A percentile compares a stretch with the other conserved stretches of the same genome.
Evolutionary conservation across 1,140 invertebrate species (phyloP).

Genomic region (Teleopsis dalmanni): DNA sequence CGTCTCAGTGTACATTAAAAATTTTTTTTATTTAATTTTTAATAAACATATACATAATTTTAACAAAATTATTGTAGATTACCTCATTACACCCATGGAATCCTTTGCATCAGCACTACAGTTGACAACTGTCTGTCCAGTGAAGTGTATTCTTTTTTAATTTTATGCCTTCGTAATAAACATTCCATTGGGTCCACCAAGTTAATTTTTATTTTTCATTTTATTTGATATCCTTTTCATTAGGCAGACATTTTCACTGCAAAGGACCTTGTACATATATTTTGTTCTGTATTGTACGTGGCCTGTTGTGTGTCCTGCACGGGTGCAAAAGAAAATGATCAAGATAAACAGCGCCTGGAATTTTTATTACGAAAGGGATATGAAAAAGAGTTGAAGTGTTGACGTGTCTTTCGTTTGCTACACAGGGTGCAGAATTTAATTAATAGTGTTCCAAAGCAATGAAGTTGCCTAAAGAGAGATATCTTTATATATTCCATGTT

Average conservation of each 20-base stretch:
- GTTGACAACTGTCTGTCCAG: background rate
- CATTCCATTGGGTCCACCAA: slow-evolving; percentile 14
- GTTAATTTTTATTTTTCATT: slow-evolving; percentile 9
- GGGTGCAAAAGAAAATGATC: slow-evolving; percentile 10
- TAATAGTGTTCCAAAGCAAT: too few species aligned
- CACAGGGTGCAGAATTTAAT: too few species aligned
- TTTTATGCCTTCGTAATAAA: slow-evolving; percentile 10
- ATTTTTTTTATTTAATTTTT: too few species aligned
- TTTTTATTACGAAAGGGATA: slow-evolving; percentile 15
- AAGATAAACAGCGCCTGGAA: slow-evolving; percentile 13
- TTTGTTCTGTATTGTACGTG: background rate
- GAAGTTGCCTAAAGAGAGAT: too few species aligned
- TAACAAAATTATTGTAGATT: background rate
- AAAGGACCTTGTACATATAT: background rate
- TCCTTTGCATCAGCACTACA: background rate
- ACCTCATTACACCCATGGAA: background rate
- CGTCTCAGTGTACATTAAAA: too few species aligned
- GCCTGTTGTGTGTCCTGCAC: background rate
- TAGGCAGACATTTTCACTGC: slow-evolving; percentile 7
- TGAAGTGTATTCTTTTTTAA: slow-evolving; percentile 3
- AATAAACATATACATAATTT: too few species aligned
- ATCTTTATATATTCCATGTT: too few species aligned
- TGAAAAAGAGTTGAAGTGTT: too few species aligned
- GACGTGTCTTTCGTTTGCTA: too few species aligned
- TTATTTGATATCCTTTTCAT: slow-evolving; percentile 14